phyloP scores from a whole-genome alignment of 2,888 invertebrate species.

The Endomychus coccineus region DNA sequence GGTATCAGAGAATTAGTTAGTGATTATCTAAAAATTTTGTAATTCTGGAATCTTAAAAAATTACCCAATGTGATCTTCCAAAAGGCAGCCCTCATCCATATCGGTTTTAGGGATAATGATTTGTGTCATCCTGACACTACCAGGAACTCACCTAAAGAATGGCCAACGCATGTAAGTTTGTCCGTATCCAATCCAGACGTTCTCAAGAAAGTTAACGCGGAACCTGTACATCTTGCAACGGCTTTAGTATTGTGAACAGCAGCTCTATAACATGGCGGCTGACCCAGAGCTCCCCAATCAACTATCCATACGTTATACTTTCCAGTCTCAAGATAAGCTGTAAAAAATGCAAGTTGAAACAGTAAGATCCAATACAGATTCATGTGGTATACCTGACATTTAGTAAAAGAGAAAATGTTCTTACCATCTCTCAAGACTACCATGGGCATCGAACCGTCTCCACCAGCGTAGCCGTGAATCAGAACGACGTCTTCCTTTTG shows the following conservation, averaged over 20 bases:
- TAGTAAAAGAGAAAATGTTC: not conserved
- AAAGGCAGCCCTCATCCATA: no score
- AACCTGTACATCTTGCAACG: slow-evolving; percentile 63
- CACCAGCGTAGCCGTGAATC: slow-evolving; percentile 72
- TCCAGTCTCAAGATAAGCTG: slow-evolving; percentile 66
- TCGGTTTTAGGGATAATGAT: no score
- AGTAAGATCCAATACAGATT: not conserved
- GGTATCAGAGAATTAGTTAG: no score
- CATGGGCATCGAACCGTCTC: slow-evolving; percentile 65
- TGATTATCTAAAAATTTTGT: no score
- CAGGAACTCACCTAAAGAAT: slow-evolving; percentile 46
- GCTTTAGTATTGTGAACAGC: slow-evolving; percentile 69
- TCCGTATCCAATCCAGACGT: slow-evolving; percentile 59
- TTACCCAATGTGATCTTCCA: no score
- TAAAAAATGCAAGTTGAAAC: slow-evolving; percentile 16
- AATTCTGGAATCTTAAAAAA: no score
- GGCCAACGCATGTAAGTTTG: slow-evolving; percentile 67
- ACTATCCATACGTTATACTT: slow-evolving; percentile 70
- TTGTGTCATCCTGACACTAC: not conserved
- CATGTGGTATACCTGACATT: not conserved
- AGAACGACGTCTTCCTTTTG: slow-evolving; percentile 62
- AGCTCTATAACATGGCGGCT: slow-evolving; percentile 59
- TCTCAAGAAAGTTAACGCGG: slow-evolving; percentile 55
- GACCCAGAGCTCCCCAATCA: slow-evolving; percentile 67
- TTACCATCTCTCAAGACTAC: slow-evolving; percentile 65